Conservation (phyloP, 2,888 invertebrate species). For the Frankliniella intonsa region DNA sequence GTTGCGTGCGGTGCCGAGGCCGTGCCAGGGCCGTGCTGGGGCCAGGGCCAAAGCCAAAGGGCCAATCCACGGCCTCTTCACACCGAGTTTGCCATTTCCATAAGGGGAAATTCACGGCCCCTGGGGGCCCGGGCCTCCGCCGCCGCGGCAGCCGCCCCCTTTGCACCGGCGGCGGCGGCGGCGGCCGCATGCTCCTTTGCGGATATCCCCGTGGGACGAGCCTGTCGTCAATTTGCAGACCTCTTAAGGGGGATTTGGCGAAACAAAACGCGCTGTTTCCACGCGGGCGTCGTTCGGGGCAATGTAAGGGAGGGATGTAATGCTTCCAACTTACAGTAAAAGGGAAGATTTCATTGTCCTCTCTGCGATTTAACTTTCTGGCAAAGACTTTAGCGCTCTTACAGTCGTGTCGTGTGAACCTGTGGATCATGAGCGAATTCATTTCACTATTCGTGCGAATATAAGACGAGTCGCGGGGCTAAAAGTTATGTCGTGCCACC, state of each 20-base stretch:
- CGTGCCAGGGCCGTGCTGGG: neutral
- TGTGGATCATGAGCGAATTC: too few relatives aligned
- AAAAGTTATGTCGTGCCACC: neutral
- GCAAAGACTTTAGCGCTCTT: too few relatives aligned
- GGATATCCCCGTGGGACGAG: neutral
- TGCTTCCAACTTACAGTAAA: neutral
- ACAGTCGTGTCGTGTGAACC: too few relatives aligned
- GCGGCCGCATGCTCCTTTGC: neutral
- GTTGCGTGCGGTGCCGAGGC: too few relatives aligned
- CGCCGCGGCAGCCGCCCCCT: neutral
- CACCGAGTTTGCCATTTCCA: conserved; percentile 24
- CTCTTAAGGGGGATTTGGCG: neutral
- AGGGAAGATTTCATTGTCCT: neutral
- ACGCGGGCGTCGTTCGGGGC: too few relatives aligned
- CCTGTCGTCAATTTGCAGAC: neutral
- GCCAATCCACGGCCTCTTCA: conserved; percentile 20
- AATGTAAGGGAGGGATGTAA: too few relatives aligned
- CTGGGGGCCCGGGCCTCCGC: neutral
- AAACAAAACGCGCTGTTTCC: too few relatives aligned
- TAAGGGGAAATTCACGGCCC: conserved; percentile 12
- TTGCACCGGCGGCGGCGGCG: neutral
- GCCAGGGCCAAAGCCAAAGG: neutral
- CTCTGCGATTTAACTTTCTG: too few relatives aligned
- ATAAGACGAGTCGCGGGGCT: neutral
- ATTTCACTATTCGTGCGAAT: neutral